A percentile compares a stretch with the other conserved stretches of the same genome.
phyloP scores from a whole-genome alignment of 2,113 vertebrate species.

The Amazona guildingii region DNA sequence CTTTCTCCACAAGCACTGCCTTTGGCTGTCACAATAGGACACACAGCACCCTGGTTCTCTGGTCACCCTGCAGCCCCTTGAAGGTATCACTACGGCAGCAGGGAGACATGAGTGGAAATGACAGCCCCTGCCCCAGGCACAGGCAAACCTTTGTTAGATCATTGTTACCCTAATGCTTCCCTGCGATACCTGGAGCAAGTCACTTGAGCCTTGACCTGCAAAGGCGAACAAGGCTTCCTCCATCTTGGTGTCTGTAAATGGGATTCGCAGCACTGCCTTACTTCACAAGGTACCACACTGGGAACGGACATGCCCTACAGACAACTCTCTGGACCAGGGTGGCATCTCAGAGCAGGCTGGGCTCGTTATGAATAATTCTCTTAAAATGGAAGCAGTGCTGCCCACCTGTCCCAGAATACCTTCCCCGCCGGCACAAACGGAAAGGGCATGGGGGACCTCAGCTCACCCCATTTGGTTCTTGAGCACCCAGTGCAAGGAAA shows the following conservation, averaged over 20 bases:
- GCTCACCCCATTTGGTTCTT: not conserved
- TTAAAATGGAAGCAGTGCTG: constrained; percentile 21
- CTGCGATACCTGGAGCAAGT: not conserved
- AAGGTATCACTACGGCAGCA: not conserved
- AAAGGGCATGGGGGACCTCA: not conserved
- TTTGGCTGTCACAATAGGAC: not conserved
- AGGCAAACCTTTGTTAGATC: not conserved
- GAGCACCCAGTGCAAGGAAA: not conserved
- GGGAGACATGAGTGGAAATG: not conserved
- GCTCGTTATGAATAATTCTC: not conserved
- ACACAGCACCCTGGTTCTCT: not conserved
- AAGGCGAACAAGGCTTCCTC: not conserved
- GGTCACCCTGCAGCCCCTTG: not conserved
- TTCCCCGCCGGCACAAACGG: not conserved
- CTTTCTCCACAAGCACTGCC: not conserved
- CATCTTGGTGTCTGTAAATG: not conserved
- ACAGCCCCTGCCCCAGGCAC: not conserved
- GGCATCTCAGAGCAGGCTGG: not conserved
- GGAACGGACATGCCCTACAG: accelerated
- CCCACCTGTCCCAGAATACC: not conserved
- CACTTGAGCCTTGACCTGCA: not conserved
- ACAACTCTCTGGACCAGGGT: accelerated
- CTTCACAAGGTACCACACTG: not conserved
- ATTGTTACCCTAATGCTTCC: not conserved
- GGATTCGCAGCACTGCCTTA: accelerated